A percentile compares a stretch with the other conserved stretches of the same genome.
Conservation (phyloP, 2,797 vertebrate genomes). For the Fistularia tabacaria region DNA sequence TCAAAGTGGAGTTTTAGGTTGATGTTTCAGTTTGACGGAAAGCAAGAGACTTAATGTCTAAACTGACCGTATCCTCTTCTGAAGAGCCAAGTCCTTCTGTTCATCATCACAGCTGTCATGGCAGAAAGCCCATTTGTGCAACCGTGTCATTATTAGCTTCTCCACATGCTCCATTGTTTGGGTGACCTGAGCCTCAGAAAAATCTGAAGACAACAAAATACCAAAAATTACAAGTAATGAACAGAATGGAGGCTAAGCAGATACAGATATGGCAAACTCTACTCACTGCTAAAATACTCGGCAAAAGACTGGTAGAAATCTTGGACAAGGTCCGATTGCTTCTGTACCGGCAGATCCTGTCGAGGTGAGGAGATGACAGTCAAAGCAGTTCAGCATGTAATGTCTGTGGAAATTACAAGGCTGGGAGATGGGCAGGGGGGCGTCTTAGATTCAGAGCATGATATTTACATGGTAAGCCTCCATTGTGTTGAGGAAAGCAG, state of each 20-base stretch:
- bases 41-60: background rate
- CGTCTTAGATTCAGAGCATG: background rate
- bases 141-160: conserved; percentile 80
- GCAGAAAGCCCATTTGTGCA: conserved; percentile 81
- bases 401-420: too few relatives aligned
- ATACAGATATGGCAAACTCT: background rate
- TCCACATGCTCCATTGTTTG: conserved; percentile 79
- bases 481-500: conserved; percentile 77
- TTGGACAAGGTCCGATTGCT: conserved; percentile 78
- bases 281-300: conserved; percentile 71
- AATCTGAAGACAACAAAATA: conserved; percentile 53
- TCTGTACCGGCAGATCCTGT: conserved; percentile 72
- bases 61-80: conserved; percentile 74
- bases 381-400: too few relatives aligned
- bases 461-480: conserved; percentile 75
- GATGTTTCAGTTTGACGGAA: conserved; percentile 3
- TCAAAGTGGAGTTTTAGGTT: background rate
- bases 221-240: background rate
- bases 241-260: too few relatives aligned
- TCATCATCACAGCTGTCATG: conserved; percentile 80
- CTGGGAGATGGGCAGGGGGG: too few relatives aligned
- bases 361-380: conserved; percentile 11
- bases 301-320: conserved; percentile 78
- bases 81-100: conserved; percentile 76
- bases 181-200: conserved; percentile 66